Percentiles rank a stretch among this genome's conserved stretches.
These are phyloP conservation scores for Catocala sponsa DNA, from an alignment of 2,888 invertebrate species.

Conservation along the genomic window DNA sequence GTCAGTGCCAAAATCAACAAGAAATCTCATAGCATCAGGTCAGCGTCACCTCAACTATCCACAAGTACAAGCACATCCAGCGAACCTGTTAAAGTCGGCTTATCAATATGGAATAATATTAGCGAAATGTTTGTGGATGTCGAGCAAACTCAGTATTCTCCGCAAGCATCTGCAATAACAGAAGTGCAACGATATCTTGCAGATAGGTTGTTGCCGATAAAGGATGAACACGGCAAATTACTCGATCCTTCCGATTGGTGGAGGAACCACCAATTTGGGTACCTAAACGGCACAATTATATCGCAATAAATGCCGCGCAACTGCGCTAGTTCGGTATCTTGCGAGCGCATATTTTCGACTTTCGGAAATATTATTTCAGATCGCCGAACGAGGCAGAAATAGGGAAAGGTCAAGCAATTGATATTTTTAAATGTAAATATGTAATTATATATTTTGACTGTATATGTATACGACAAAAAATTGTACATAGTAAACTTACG, in stretches of 20 bases:
- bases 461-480: no score
- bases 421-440: conserved; percentile 11
- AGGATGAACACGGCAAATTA: conserved; percentile 10
- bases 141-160: conserved; percentile 3
- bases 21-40: not conserved
- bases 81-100: not conserved
- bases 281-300: conserved; percentile 19
- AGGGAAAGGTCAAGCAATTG: conserved; percentile 6
- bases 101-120: not conserved
- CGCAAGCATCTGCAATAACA: conserved; percentile 16
- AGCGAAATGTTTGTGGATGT: conserved; percentile 7
- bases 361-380: conserved; percentile 2
- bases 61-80: not conserved
- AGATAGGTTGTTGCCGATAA: conserved; percentile 20
- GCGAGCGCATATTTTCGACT: not conserved
- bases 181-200: conserved; percentile 19
- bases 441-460: no score
- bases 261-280: conserved; percentile 18
- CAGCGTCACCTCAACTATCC: not conserved
- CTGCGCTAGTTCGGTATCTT: conserved; percentile 10
- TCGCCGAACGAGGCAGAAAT: conserved; percentile 11
- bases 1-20: conserved; percentile 21
- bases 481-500: no score
- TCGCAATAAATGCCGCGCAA: conserved; percentile 11
- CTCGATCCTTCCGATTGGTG: no score